Base-by-base conservation (phyloP, 2,113 vertebrate species). In the Potamarius usumacintae region DNA sequence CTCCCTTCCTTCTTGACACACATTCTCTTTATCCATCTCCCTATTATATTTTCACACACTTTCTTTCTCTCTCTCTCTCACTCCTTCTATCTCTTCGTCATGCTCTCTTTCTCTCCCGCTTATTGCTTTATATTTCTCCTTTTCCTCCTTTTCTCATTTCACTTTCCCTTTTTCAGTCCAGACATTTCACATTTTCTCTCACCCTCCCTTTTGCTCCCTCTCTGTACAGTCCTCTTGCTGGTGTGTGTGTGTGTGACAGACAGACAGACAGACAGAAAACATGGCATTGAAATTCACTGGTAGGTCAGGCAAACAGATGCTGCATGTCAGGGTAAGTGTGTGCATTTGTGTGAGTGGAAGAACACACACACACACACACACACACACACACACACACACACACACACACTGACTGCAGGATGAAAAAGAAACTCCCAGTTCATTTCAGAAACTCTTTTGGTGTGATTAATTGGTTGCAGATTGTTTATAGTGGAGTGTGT, bases 221-320 rank as follows among this genome's bases (percentile, higher is more conserved):
- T 42, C 34, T 42, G 34, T 42, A 42, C 34, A 42, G 34, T 42
- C 34, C 34, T 42, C 34, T 2, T 42, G 34, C 34, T 42, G 34
- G 14, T 42, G 30, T n/a, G 18, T 60, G 58, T 60, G 58, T 60
- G 58, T 60, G 58, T 60, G 60, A 69, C 6, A 15, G 57, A 15
- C 0, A 15, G 57, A 17, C 15, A 25, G 65, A 14, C 11, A 15
- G 52, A 72, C 18, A 74, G 85, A 87, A 60, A 57, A 63, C 48
- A 77, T 76, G 62, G 50, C 82, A 88, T 67, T 84, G 69, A 87
- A 67, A 88, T 84, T 78, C 88, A 76, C 71, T 82, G 77, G 30
- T 60, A 50, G 81, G 65, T 76, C 69, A 89, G 27, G 34, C 78
- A 86, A 89, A 89, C 76, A 86, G 69, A 89, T 82, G 80, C 79